Conservation (phyloP, 2,797 vertebrate species). For the Myotis vivesi region DNA sequence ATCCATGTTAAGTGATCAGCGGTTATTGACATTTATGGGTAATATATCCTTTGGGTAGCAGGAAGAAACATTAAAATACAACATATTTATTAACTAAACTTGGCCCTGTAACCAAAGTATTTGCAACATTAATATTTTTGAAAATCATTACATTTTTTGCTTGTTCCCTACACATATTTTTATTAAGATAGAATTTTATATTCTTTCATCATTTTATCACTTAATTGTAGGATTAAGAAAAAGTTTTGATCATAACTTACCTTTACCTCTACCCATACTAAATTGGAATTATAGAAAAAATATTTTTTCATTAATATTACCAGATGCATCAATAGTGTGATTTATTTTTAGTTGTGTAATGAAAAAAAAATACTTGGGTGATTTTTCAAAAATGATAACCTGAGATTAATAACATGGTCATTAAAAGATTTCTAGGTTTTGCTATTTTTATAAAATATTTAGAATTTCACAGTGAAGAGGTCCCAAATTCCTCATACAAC, state of each 20-base stretch:
- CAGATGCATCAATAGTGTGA: slow-evolving; percentile 57
- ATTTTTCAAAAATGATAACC: slow-evolving; percentile 60
- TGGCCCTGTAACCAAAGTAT: background rate
- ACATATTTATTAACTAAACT: background rate
- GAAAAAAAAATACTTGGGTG: slow-evolving; percentile 60
- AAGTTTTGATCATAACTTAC: slow-evolving; percentile 53
- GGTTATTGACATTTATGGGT: background rate
- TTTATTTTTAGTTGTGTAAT: slow-evolving; percentile 74
- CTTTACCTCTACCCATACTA: slow-evolving; percentile 49
- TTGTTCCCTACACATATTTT: background rate
- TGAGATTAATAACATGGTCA: slow-evolving; percentile 64
- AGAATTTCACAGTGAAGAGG: slow-evolving; percentile 87
- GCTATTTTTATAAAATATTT: slow-evolving; percentile 85
- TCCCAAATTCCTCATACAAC: slow-evolving; percentile 83
- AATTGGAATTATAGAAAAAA: slow-evolving; percentile 57
- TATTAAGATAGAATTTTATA: background rate
- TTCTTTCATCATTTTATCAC: background rate
- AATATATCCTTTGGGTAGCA: background rate
- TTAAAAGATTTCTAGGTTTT: slow-evolving; percentile 82
- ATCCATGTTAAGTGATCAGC: background rate
- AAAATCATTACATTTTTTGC: background rate
- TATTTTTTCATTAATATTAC: slow-evolving; percentile 59
- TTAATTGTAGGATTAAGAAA: slow-evolving; percentile 1
- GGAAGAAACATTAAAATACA: background rate
- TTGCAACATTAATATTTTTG: background rate